A percentile compares a stretch with the other conserved stretches of the same genome.
Conservation (phyloP, 2,113 vertebrate species). For the Meleagris gallopavo region DNA sequence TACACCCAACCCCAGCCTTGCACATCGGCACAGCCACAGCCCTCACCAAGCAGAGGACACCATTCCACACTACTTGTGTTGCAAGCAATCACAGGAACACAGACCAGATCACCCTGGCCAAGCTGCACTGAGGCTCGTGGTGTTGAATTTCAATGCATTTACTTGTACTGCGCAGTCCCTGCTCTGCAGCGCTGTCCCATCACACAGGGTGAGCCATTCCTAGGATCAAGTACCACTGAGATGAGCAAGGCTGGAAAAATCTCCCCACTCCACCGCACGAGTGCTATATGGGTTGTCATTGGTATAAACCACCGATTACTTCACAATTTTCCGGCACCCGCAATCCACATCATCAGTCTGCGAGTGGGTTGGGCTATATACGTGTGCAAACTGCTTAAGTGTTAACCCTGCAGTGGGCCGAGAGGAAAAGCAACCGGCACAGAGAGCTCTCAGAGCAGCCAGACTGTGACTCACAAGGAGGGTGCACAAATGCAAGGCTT, state of each 20-base stretch:
- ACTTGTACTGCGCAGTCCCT: fast-evolving
- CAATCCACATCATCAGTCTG: neutral
- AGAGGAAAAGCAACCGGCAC: neutral
- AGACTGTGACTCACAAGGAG: constrained; percentile 17
- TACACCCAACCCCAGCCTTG: neutral
- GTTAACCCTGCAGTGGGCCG: constrained; percentile 17
- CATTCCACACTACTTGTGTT: fast-evolving
- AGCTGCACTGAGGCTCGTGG: fast-evolving
- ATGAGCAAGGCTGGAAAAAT: constrained; percentile 1
- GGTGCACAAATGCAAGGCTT: neutral
- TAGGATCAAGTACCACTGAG: neutral
- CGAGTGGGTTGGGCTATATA: neutral
- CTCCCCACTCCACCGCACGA: fast-evolving
- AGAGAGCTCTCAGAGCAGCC: neutral
- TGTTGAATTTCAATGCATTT: neutral
- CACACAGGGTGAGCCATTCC: neutral
- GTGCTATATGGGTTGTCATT: neutral
- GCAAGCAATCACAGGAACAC: fast-evolving
- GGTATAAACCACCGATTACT: neutral
- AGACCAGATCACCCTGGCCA: fast-evolving
- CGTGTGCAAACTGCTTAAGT: neutral
- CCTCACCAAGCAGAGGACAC: neutral
- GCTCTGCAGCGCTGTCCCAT: neutral
- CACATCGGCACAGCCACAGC: neutral
- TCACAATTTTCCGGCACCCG: constrained; percentile 26